A percentile compares a stretch with the other conserved stretches of the same genome.
phyloP scores from a whole-genome alignment of 1,140 invertebrate species.

The Macrobrachium rosenbergii region DNA sequence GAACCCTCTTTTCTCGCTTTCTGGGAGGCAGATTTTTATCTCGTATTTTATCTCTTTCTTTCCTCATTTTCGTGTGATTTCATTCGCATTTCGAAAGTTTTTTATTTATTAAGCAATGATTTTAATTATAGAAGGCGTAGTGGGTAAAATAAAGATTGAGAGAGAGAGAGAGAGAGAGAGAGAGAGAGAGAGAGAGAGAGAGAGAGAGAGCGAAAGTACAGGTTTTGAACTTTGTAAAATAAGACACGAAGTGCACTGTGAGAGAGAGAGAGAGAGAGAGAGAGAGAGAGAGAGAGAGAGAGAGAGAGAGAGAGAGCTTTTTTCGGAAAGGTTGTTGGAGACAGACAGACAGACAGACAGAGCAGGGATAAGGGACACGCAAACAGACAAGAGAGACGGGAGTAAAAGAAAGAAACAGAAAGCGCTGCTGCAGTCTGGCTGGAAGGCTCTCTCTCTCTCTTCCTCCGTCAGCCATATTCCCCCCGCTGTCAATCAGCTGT shows the following conservation, averaged over 20 bases:
- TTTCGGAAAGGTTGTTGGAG: neutral
- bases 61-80: neutral
- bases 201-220: neutral
- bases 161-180: slow-evolving; percentile 6
- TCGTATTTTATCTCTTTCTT: neutral
- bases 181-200: neutral
- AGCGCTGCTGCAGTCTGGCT: neutral
- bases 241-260: no score
- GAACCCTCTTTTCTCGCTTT: neutral
- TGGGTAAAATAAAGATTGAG: neutral
- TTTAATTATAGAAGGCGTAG: no score
- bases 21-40: neutral
- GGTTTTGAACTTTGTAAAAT: no score
- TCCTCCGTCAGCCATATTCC: slow-evolving; percentile 32
- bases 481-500: slow-evolving; percentile 53
- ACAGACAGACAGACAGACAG: neutral
- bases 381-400: neutral
- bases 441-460: neutral
- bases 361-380: neutral
- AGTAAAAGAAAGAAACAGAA: neutral
- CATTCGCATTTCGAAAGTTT: neutral
- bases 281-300: no score
- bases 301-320: neutral
- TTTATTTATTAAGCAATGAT: no score
- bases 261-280: neutral